Percentiles rank a stretch among this genome's conserved stretches.
Conservation (phyloP, 2,888 invertebrate genomes). For the Chirona hameri region DNA sequence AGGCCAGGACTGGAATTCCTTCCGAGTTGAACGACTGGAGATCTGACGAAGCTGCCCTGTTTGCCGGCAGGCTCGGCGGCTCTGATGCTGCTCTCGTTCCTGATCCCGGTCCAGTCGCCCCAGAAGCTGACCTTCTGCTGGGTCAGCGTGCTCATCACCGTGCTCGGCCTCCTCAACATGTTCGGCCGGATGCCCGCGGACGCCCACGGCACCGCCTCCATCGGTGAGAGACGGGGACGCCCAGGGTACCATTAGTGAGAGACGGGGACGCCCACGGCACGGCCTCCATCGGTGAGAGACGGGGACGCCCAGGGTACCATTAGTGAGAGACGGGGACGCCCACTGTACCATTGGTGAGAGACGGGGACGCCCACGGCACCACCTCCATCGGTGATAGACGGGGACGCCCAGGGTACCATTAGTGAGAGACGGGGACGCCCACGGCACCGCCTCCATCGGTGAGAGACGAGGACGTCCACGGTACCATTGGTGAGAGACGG, state of each 20-base stretch:
- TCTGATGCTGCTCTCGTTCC: slow-evolving; percentile 13
- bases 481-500: too few species aligned
- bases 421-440: too few species aligned
- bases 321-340: too few species aligned
- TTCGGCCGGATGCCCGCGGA: background rate
- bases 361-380: background rate
- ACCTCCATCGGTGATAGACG: background rate
- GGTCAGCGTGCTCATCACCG: slow-evolving; percentile 1
- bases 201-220: slow-evolving; percentile 1
- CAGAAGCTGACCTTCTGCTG: slow-evolving; percentile 23
- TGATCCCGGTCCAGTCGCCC: background rate
- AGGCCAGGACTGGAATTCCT: too few species aligned
- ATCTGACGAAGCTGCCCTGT: background rate
- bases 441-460: too few species aligned
- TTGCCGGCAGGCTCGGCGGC: background rate
- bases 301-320: too few species aligned
- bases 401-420: too few species aligned
- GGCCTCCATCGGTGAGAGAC: too few species aligned
- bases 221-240: background rate
- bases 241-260: too few species aligned
- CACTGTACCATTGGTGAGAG: too few species aligned
- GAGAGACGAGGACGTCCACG: too few species aligned
- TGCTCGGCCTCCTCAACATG: background rate
- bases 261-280: too few species aligned
- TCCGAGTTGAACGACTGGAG: background rate